Conservation (phyloP, 1,140 invertebrate species). For the Drosophila kikkawai region DNA sequence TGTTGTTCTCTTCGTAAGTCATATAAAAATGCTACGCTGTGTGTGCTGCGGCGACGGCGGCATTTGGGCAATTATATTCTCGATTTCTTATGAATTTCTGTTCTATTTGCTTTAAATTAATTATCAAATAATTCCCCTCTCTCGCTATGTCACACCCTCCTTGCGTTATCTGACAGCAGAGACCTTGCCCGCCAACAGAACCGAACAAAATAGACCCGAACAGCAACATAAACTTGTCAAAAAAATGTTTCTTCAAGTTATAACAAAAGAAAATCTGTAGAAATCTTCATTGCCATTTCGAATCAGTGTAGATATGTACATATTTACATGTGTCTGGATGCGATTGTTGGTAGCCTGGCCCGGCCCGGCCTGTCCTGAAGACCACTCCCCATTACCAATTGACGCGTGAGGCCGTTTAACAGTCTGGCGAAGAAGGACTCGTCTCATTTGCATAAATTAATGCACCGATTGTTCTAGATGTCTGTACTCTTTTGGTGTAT, state of each 20-base stretch:
- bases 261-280: constrained; percentile 64
- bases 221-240: constrained; percentile 40
- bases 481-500: not conserved
- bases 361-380: not conserved
- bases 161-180: constrained; percentile 24
- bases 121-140: constrained; percentile 55
- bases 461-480: constrained; percentile 34
- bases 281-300: constrained; percentile 63
- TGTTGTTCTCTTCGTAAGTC: constrained; percentile 14
- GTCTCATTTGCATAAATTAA: constrained; percentile 59
- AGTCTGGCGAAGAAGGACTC: constrained; percentile 67
- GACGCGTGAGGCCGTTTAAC: constrained; percentile 74
- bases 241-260: constrained; percentile 25
- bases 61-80: constrained; percentile 34
- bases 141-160: constrained; percentile 4
- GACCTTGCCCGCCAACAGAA: constrained; percentile 50
- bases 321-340: constrained; percentile 16
- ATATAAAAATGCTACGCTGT: constrained; percentile 9
- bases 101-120: constrained; percentile 66
- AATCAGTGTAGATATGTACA: constrained; percentile 31
- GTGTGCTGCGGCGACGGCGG: not conserved
- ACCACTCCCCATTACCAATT: constrained; percentile 47
- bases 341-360: constrained; percentile 9
- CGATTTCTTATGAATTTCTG: constrained; percentile 40
- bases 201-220: not conserved